Conservation (phyloP, 2,888 invertebrate genomes). For the Serripes groenlandicus region DNA sequence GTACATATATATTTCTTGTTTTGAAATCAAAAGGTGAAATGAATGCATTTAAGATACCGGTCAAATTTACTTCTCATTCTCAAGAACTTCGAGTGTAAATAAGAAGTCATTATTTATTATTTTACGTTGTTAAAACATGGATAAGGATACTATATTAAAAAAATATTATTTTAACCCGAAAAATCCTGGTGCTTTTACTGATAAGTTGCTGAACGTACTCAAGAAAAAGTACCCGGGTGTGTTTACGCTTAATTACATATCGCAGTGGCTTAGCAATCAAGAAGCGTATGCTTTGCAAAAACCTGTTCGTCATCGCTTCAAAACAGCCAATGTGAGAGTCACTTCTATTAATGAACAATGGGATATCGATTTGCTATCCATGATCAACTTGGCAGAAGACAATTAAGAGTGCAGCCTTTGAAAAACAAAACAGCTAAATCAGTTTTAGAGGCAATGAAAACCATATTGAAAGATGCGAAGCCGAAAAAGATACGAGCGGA, state of each 20-base stretch:
- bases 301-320: conserved; percentile 36
- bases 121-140: no score
- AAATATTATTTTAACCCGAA: conserved; percentile 43
- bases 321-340: conserved; percentile 50
- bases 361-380: conserved; percentile 48
- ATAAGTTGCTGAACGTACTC: conserved; percentile 50
- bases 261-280: conserved; percentile 54
- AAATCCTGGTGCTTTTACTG: conserved; percentile 39
- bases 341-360: conserved; percentile 45
- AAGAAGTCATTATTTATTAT: no score
- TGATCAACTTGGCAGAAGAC: conserved; percentile 33
- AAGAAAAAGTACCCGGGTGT: conserved; percentile 47
- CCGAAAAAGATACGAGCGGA: conserved; percentile 29
- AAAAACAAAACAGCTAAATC: conserved; percentile 43
- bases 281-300: conserved; percentile 56
- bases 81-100: no score
- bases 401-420: conserved; percentile 52
- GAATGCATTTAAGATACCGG: no score
- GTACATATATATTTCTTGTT: no score
- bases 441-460: conserved; percentile 36
- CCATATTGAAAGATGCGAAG: conserved; percentile 29
- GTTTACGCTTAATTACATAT: conserved; percentile 36
- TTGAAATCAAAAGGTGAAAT: no score
- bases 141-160: conserved; percentile 38
- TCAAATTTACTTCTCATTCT: no score